Base-by-base conservation (phyloP, 2,113 vertebrate genomes). In the Trogon melanurus region DNA sequence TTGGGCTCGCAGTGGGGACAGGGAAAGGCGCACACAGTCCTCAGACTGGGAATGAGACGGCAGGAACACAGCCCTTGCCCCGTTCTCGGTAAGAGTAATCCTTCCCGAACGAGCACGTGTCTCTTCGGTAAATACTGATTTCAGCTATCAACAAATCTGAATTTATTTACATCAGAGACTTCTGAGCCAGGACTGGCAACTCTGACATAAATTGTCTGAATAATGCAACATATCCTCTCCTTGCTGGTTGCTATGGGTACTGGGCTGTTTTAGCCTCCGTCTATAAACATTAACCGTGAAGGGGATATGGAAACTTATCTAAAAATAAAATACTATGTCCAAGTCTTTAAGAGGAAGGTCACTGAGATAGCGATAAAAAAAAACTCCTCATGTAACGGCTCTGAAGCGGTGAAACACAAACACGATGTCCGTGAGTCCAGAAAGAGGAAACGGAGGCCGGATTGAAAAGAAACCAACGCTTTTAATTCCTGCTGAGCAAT, bases 401-500 rank as follows among this genome's bases (percentile, higher is more conserved):
- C 72, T 45, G 80, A 84, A 91, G 83, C 9, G 10, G 50, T 25
- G 87, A 82, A 85, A 91, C 27, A 32, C 26, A 81, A 89, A 58
- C 64, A 45, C 9, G 4, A 62, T 3, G 1, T 47, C 80, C 2
- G 7, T 18, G 88, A 90, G 82, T 58, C 50, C 3, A 26, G 72
- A 34, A 2, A 27, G 54, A 91, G 79, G 88, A 81, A 81, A 89
- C 3, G 13, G 89, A 93, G 80, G 17, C 79, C 3, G 25, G 66
- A 50, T 41, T 61, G 82, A 90, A 93, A 96, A 96, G 88, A 92
- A 85, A 70, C 86, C 75, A 90, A 93, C 12, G 16, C 60, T 74
- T 97, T 96, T 96, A 96, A 96, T 97, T 96, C 88, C 82, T 69
- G 72, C 70, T 95, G 85, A 94, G 95, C 48, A n/a, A 72, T 41